These are phyloP conservation scores for Pherbina coryleti DNA, from an alignment of 2,888 invertebrate genomes.

Conservation along the genomic window DNA sequence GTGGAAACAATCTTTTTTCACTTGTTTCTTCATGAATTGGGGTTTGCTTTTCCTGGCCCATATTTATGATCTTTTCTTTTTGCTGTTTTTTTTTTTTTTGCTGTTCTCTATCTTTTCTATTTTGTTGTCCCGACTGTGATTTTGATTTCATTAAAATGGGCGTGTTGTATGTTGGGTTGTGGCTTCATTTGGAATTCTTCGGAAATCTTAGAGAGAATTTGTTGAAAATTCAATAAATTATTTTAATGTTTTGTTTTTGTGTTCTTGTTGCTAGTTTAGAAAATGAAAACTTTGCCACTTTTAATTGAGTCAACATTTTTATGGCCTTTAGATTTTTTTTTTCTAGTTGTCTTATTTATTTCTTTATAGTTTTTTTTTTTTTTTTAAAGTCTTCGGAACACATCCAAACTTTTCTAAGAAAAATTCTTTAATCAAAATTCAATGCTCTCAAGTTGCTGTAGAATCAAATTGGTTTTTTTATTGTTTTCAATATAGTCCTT, in stretches of 20 bases:
- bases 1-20: conserved; percentile 65
- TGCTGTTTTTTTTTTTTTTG: not conserved
- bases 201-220: conserved; percentile 36
- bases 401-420: no score
- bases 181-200: not conserved
- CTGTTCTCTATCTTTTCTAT: not conserved
- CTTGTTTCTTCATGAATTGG: conserved; percentile 56
- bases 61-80: not conserved
- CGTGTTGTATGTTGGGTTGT: not conserved
- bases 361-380: no score
- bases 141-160: conserved; percentile 47
- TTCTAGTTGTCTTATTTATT: no score
- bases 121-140: conserved; percentile 27
- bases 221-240: conserved; percentile 47
- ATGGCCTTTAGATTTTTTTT: not conserved
- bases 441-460: no score
- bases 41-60: conserved; percentile 44
- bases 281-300: not conserved
- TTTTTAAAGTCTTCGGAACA: no score
- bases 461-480: no score
- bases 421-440: no score
- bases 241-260: conserved; percentile 49
- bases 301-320: conserved; percentile 26
- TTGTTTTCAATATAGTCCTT: no score
- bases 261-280: not conserved